Conservation (phyloP, 2,797 vertebrate species). For the Micropoecilia bifurca region DNA sequence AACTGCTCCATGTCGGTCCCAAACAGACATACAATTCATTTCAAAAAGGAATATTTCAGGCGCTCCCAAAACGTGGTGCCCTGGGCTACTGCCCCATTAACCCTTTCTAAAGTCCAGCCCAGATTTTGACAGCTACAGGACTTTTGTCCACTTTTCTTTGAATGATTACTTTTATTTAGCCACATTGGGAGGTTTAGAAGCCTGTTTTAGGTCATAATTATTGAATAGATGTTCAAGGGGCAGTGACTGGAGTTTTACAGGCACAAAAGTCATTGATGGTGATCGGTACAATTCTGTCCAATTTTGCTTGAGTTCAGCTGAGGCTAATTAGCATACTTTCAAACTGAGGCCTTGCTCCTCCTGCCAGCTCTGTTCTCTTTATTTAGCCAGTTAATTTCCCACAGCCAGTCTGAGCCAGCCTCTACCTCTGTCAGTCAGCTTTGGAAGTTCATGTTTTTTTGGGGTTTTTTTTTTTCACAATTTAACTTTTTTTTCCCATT, state of each 20-base stretch:
- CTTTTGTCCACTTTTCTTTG: background rate
- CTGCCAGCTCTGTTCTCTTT: background rate
- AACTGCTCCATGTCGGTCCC: too few relatives aligned
- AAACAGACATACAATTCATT: too few relatives aligned
- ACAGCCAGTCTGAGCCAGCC: background rate
- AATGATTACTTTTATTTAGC: too few relatives aligned
- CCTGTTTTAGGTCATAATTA: background rate
- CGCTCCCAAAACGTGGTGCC: too few relatives aligned
- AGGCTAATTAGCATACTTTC: slow-evolving; percentile 1
- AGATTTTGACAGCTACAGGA: background rate
- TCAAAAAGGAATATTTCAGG: too few relatives aligned
- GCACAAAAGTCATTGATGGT: background rate
- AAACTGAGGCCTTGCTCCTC: background rate
- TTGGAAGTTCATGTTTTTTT: background rate
- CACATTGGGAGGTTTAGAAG: background rate
- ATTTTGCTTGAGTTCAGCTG: background rate
- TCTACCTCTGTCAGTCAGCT: background rate
- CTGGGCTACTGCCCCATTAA: too few relatives aligned
- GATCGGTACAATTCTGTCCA: background rate
- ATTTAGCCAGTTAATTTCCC: background rate
- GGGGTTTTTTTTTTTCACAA: too few relatives aligned
- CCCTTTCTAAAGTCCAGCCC: too few relatives aligned
- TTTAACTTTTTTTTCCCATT: too few relatives aligned
- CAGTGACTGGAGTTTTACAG: background rate
- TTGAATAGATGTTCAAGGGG: background rate